Evolutionary conservation across 2,888 invertebrate species (phyloP), one percentile per base, ranked within the genome.

Genomic region (Noctua comes): DNA sequence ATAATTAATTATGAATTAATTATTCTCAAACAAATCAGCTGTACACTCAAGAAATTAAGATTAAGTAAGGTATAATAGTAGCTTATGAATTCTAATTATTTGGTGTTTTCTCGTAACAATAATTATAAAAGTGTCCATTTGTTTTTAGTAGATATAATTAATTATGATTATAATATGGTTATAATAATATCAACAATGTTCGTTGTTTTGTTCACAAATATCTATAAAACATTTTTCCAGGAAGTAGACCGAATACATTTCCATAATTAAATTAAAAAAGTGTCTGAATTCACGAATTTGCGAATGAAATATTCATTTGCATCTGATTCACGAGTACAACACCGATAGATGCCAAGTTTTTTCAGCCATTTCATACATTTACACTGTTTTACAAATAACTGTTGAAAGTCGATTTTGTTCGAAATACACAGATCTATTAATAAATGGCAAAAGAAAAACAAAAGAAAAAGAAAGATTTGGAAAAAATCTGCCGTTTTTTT

Each of bases 61-160:
- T 64, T 68, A 85, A 76, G 70, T 81, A 69, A 83, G 31, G 18
- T 68, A 65, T 74, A 77, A 73, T 76, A 73, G 54, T 78, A 81
- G 46, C 73, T 84, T 79, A 86, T 73, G 13, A 73, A 80, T 80
- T 81, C 84, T 89, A 88, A 77, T 84, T 89, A 88, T 89, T 89
- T 89, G 89, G 89, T 89, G 86, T 88, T 68, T 73, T 76, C 76
- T 79, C 73, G 72, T 82, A 80, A 69, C 62, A 84, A 77, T 82
- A 81, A 66, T 43, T 59, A 76, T 66, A 75, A 77, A 71, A 64
- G 73, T 76, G 71, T 69, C 59, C 62, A 4, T 46, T 76, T 72
- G 72, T 70, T 11, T 75, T 36, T 24, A 66, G 27, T 36, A n/a
- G n/a, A n/a, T n/a, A 73, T 73, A 59, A 71, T 48, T 65, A 54